Evolutionary conservation across 1,140 invertebrate species (phyloP).

Genomic region (Scaptomyza hsui): DNA sequence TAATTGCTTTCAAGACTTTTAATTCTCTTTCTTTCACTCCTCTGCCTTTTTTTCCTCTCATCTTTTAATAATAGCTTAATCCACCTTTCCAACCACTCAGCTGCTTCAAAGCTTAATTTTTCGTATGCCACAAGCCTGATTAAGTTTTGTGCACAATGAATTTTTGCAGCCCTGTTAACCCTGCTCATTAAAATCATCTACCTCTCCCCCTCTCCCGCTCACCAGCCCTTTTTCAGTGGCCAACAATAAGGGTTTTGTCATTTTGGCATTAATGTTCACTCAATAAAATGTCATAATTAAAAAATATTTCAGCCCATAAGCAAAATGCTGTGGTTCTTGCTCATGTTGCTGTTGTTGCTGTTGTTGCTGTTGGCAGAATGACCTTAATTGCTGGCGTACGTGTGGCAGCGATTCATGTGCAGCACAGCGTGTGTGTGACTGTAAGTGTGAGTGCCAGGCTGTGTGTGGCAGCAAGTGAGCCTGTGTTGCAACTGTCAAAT

Average conservation of each 20-base stretch:
- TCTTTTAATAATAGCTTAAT: neutral
- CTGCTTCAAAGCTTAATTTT: neutral
- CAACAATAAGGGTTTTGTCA: conserved; percentile 48
- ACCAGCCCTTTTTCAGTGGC: neutral
- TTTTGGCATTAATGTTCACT: conserved; percentile 73
- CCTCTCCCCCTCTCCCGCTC: neutral
- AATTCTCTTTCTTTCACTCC: neutral
- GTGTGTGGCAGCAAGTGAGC: conserved; percentile 50
- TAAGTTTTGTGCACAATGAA: conserved; percentile 2
- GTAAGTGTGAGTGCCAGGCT: conserved; percentile 28
- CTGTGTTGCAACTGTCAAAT: conserved; percentile 76
- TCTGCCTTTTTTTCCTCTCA: no score
- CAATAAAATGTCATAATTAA: conserved; percentile 82
- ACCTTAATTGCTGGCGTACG: conserved; percentile 77
- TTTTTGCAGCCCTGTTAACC: conserved; percentile 21
- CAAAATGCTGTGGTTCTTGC: conserved; percentile 41
- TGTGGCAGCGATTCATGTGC: conserved; percentile 73
- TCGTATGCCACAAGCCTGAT: conserved; percentile 1
- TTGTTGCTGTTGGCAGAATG: conserved; percentile 51
- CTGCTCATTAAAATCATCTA: conserved; percentile 24
- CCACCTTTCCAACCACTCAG: neutral
- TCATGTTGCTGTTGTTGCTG: conserved; percentile 16
- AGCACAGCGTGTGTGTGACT: conserved; percentile 8
- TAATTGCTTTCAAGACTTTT: neutral
- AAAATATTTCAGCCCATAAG: conserved; percentile 63